Evolutionary conservation across 2,113 vertebrate species (phyloP).

Genomic region (Semnornis frantzii): DNA sequence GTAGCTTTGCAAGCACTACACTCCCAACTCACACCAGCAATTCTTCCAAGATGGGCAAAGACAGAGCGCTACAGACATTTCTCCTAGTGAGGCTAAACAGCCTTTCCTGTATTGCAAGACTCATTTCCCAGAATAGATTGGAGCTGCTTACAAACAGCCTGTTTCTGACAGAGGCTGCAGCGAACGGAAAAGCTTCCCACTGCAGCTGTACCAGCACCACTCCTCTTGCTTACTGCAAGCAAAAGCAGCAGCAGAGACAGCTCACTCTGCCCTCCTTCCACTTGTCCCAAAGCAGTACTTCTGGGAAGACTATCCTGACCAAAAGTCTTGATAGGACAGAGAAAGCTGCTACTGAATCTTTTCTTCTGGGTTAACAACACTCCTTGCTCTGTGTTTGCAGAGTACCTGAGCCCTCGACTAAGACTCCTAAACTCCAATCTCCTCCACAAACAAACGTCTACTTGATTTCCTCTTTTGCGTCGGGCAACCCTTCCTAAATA

Average conservation of each 20-base stretch:
- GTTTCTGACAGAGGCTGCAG: not conserved
- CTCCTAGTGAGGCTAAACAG: not conserved
- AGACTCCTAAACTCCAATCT: not conserved
- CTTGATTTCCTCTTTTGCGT: not conserved
- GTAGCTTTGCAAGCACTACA: not conserved
- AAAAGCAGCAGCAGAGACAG: not conserved
- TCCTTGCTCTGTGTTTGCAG: not conserved
- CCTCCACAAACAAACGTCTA: not conserved
- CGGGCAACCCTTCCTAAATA: not conserved
- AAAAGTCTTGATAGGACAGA: not conserved
- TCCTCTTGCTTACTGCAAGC: not conserved
- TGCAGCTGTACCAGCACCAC: not conserved
- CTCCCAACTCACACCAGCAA: not conserved
- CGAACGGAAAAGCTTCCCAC: not conserved
- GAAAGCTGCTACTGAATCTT: not conserved
- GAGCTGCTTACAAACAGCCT: not conserved
- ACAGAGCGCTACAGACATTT: not conserved
- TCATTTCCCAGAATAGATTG: not conserved
- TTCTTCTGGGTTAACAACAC: not conserved
- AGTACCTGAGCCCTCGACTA: not conserved
- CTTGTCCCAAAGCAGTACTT: not conserved
- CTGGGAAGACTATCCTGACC: not conserved
- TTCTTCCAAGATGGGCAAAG: not conserved
- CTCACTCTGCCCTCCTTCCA: not conserved
- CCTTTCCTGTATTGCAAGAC: not conserved